Evolutionary conservation across 1,140 invertebrate species (phyloP).

Genomic region (Drosophila sechellia): DNA sequence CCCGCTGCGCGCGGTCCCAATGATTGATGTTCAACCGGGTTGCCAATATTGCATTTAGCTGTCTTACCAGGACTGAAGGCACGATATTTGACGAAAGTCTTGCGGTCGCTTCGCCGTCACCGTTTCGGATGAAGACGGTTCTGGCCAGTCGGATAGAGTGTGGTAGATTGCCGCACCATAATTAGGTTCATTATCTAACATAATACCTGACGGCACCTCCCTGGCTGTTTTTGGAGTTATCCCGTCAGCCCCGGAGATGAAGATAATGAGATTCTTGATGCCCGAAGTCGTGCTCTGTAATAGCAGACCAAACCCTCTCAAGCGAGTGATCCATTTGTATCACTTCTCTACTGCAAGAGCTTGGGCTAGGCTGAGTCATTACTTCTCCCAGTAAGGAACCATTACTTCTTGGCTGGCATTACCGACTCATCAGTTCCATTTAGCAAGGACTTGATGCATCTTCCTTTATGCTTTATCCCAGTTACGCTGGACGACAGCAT

Average conservation of each 20-base stretch:
- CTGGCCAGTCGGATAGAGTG: constrained; percentile 12
- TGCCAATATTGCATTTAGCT: constrained; percentile 24
- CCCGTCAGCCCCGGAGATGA: no score
- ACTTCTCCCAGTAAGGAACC: constrained; percentile 12
- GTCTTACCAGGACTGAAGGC: no score
- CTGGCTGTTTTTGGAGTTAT: no score
- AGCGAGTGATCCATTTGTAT: no score
- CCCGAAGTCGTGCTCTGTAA: constrained; percentile 1
- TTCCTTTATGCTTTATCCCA: constrained; percentile 2
- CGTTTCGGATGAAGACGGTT: constrained; percentile 41
- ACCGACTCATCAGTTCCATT: no score
- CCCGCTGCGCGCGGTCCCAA: constrained; percentile 3
- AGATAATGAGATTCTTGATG: no score
- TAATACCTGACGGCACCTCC: constrained; percentile 6
- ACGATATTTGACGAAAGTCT: constrained; percentile 35
- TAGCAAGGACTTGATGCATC: no score
- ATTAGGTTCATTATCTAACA: constrained; percentile 32
- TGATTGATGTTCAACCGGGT: constrained; percentile 13
- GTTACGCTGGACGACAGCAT: constrained; percentile 20
- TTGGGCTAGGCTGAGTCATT: constrained; percentile 11
- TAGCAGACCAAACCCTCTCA: constrained; percentile 14
- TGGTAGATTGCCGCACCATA: constrained; percentile 20
- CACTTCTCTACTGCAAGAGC: background rate
- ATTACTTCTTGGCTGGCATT: no score
- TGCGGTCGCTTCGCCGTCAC: constrained; percentile 8